Evolutionary conservation across 2,888 invertebrate genomes (phyloP), one percentile per base, ranked within the genome.

Genomic region (Marasmarcha lunaedactyla): DNA sequence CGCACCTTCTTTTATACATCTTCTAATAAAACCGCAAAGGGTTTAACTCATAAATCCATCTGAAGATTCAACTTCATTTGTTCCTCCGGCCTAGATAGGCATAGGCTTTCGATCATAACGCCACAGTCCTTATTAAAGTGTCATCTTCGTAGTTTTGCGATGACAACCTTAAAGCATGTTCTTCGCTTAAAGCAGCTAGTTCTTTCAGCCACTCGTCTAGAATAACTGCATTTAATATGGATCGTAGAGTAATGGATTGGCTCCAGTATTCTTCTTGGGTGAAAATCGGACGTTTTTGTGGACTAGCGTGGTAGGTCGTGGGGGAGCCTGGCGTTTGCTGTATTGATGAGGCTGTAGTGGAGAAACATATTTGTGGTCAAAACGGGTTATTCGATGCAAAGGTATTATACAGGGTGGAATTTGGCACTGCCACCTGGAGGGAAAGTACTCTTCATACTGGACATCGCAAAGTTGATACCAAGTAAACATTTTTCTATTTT

Each of bases 151-250:
- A 71, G 38, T 55, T 53, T 3, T 64, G 57, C 0, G 71, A 60
- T 0, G 79, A 61, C 1, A 79, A 49, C 34, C 78, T 59, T 1
- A 93, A 84, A 4, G 94, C 90, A 67, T 98, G 98, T 70, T 98
- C 98, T 68, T 97, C 94, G 46, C 95, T 92, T 41, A 98, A 86
- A 10, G 98, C 95, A 0, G 98, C 94, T 43, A 98, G 79, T 76
- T 98, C 97, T 68, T 97, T 96, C 0, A 97, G 85, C 92, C 98
- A 97, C 66, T 98, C 98, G 59, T 97, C 95, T 44, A 98, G 79
- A 35, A 98, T 81, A 4, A 98, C 92, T 1, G 97, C 95, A 59
- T 84, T 84, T 6, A 84, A 58, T 40, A 84, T 63, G 1, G 77
- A 68, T 1, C 78, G 71, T 1, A 74, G 58, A 0, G 76, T 71